Base-by-base conservation (phyloP, 1,140 invertebrate genomes). In the Aphaenogaster rudis region DNA sequence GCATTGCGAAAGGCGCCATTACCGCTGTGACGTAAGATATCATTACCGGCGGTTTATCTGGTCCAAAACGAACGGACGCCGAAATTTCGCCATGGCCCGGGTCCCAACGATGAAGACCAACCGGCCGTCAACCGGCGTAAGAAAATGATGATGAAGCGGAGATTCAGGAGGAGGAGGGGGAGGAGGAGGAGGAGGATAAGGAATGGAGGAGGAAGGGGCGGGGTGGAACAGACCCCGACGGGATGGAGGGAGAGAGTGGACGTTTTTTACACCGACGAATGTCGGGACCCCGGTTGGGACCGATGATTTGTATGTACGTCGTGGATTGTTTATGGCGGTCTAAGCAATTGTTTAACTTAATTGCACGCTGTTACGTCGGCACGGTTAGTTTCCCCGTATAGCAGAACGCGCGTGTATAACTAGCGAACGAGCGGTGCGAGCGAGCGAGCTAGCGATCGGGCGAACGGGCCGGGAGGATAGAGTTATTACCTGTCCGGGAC, bases 321-420 rank as follows among this genome's bases (percentile, higher is more conserved):
- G 63, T 88, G 89, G 81, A 88, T 93, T 94, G 92, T 94, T 94
- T 94, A 94, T 92, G 89, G 85, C 90, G 92, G 92, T 86, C 92
- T 91, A 88, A 88, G 91, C 94, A 94, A 94, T 95, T 95, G 94
- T 95, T 95, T 94, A 94, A 94, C 93, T 94, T 94, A 94, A 95
- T 95, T 95, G 94, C 93, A 94, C 88, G 91, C 90, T 94, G 93
- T 94, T 94, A 93, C 87, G 90, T 91, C 88, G 91, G 91, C 91
- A 93, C 92, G 92, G 92, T 92, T 94, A 93, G 92, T 91, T 93
- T 86, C 91, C 92, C 88, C 90, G 90, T 94, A 93, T 91, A 92
- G 93, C 87, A 91, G 63, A 90, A 89, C 88, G 66, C 88, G 85
- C 86, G 54, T n/a, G 72, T 84, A 39, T 61, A 84, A 74, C 54